Evolutionary conservation across 2,113 vertebrate genomes (phyloP).

Genomic region (Sinocyclocheilus anophthalmus): DNA sequence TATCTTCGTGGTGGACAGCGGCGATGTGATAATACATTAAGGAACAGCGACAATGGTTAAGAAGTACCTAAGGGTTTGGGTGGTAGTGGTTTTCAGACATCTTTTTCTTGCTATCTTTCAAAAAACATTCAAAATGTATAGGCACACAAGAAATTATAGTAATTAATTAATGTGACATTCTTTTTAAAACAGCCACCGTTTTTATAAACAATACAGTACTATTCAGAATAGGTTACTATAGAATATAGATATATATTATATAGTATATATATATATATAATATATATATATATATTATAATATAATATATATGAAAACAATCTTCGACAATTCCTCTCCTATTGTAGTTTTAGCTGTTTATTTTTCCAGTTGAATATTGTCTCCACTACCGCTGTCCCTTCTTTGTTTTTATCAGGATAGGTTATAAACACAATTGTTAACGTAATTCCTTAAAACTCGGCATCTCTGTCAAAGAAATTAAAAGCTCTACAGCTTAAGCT

Average conservation of each 20-base stretch:
- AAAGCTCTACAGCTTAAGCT: neutral
- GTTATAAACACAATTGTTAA: neutral
- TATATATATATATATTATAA: no score
- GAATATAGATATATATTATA: no score
- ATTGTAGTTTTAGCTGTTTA: neutral
- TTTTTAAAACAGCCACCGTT: neutral
- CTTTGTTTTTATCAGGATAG: neutral
- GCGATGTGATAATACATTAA: neutral
- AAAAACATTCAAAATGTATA: neutral
- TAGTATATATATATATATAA: no score
- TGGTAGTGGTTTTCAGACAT: no score
- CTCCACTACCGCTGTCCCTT: neutral
- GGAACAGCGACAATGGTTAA: neutral
- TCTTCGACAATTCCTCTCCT: neutral
- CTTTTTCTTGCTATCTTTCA: no score
- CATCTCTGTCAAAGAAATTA: neutral
- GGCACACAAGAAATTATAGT: neutral
- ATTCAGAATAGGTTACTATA: no score
- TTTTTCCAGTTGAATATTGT: neutral
- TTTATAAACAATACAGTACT: neutral
- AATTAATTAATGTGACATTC: neutral
- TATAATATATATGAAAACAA: neutral
- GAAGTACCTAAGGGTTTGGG: no score
- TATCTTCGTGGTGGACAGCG: no score
- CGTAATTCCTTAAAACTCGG: neutral